phyloP scores from a whole-genome alignment of 2,888 invertebrate species.

The Polyommatus iphigenia region DNA sequence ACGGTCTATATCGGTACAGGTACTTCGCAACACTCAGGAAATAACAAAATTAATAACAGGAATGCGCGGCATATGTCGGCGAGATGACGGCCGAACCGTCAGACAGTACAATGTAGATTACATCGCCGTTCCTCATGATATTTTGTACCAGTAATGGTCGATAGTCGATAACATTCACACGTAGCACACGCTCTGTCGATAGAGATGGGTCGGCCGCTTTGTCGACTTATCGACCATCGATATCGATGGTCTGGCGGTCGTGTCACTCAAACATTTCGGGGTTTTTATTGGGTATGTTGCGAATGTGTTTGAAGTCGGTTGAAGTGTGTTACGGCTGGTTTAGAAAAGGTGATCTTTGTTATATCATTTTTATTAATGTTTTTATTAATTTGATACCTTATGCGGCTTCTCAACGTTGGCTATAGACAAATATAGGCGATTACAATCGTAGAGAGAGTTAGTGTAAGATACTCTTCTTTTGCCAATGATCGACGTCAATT shows the following conservation, averaged over 20 bases:
- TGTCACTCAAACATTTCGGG: slow-evolving; percentile 74
- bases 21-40: background rate
- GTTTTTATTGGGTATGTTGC: slow-evolving; percentile 70
- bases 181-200: slow-evolving; percentile 78
- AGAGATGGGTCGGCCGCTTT: slow-evolving; percentile 73
- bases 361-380: background rate
- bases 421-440: background rate
- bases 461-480: too few relatives aligned
- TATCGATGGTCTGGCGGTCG: slow-evolving; percentile 70
- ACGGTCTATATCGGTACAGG: background rate
- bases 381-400: background rate
- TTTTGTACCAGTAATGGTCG: slow-evolving; percentile 67
- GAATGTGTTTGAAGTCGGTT: slow-evolving; percentile 46
- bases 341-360: background rate
- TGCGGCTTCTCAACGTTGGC: too few relatives aligned
- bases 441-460: too few relatives aligned
- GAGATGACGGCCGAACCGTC: slow-evolving; percentile 24
- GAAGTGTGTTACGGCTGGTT: background rate
- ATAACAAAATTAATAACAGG: background rate
- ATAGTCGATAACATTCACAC: slow-evolving; percentile 78
- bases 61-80: slow-evolving; percentile 32
- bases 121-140: slow-evolving; percentile 62
- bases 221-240: slow-evolving; percentile 69
- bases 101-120: slow-evolving; percentile 48
- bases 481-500: too few relatives aligned